These are phyloP conservation scores for Trypoxylus dichotomus DNA, from an alignment of 1,140 invertebrate genomes.

Conservation along the genomic window DNA sequence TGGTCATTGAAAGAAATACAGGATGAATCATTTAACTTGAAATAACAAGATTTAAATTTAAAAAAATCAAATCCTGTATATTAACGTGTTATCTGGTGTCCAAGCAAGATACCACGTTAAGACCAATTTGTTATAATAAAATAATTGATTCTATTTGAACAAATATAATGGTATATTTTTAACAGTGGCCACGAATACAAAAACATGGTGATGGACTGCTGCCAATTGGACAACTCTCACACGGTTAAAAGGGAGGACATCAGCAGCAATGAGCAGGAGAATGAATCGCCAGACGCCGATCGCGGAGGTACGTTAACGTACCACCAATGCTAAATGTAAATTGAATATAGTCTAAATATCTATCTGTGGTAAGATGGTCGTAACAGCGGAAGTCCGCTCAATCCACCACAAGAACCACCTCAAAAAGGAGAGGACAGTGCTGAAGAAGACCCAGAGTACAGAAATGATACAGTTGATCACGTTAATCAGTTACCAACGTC, in stretches of 20 bases:
- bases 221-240: constrained; percentile 80
- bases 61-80: neutral
- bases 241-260: constrained; percentile 78
- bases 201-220: constrained; percentile 89
- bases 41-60: no score
- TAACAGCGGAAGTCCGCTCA: constrained; percentile 60
- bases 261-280: constrained; percentile 78
- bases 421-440: constrained; percentile 60
- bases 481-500: constrained; percentile 51
- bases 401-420: constrained; percentile 57
- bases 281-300: constrained; percentile 83
- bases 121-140: neutral
- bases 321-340: constrained; percentile 49
- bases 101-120: neutral
- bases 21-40: no score
- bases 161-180: constrained; percentile 31
- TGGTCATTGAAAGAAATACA: no score
- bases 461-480: constrained; percentile 57
- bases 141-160: neutral
- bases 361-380: constrained; percentile 57
- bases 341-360: constrained; percentile 43
- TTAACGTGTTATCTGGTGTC: neutral
- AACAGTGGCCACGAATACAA: constrained; percentile 88
- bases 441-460: constrained; percentile 57
- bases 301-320: constrained; percentile 63